Evolutionary conservation across 1,140 invertebrate genomes (phyloP).

Genomic region (Microplitis mediator): DNA sequence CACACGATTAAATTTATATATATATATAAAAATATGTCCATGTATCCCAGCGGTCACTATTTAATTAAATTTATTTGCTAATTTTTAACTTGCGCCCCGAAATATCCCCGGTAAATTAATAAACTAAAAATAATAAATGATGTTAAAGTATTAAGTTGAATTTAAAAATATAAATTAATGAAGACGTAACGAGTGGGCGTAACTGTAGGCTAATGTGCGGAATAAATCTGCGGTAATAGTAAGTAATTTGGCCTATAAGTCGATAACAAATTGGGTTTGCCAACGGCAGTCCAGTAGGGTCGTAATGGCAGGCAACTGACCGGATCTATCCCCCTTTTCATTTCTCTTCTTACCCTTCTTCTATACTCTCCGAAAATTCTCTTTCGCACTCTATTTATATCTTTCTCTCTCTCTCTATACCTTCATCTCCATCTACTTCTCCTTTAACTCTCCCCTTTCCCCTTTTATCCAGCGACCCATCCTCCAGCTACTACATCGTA

Average conservation of each 20-base stretch:
- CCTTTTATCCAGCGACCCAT: conserved; percentile 2
- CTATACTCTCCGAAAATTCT: conserved; percentile 6
- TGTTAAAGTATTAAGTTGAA: neutral
- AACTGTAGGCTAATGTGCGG: conserved; percentile 55
- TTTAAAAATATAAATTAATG: conserved; percentile 52
- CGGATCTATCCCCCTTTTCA: conserved; percentile 45
- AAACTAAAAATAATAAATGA: conserved; percentile 2
- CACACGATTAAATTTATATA: neutral
- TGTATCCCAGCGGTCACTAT: too few species aligned
- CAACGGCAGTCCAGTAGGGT: conserved; percentile 48
- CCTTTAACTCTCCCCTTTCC: neutral
- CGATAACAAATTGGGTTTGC: conserved; percentile 63
- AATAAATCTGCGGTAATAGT: conserved; percentile 64
- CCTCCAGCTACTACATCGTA: conserved; percentile 34
- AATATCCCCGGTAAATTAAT: neutral
- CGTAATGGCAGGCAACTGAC: conserved; percentile 59
- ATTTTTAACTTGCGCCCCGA: neutral
- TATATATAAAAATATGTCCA: too few species aligned
- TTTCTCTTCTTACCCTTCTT: conserved; percentile 19
- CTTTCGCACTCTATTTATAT: neutral
- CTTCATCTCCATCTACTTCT: conserved; percentile 3
- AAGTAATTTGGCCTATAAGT: conserved; percentile 62
- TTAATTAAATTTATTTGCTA: too few species aligned
- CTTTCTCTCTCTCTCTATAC: conserved; percentile 6
- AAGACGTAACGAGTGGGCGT: conserved; percentile 56